These are phyloP conservation scores for Epicampocera succincta DNA, from an alignment of 2,888 invertebrate species.

Conservation along the genomic window DNA sequence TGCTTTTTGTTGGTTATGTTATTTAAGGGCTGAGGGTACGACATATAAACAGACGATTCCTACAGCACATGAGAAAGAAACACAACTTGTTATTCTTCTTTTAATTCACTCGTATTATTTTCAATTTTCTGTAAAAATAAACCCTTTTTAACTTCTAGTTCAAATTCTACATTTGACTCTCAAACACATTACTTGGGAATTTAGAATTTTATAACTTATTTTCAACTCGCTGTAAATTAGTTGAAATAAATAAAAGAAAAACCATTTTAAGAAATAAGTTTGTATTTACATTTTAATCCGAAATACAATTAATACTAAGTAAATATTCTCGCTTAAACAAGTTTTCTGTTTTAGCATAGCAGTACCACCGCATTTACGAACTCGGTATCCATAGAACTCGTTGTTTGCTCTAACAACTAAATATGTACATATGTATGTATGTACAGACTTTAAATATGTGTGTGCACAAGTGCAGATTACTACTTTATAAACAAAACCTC, in stretches of 20 bases:
- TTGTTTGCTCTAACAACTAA: conserved; percentile 12
- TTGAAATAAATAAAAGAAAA: conserved; percentile 44
- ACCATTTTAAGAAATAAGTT: conserved; percentile 56
- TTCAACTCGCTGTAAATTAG: conserved; percentile 41
- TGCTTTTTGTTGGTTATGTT: too few relatives aligned
- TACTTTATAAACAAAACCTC: conserved; percentile 36
- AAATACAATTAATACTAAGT: conserved; percentile 67
- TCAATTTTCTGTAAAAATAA: too few relatives aligned
- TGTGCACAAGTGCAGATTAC: too few relatives aligned
- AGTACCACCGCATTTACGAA: conserved; percentile 7
- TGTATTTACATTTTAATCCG: conserved; percentile 60
- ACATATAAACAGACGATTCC: too few relatives aligned
- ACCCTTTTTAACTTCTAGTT: too few relatives aligned
- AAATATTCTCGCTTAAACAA: conserved; percentile 47
- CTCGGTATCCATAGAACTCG: conserved; percentile 17
- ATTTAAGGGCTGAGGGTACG: too few relatives aligned
- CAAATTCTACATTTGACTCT: too few relatives aligned
- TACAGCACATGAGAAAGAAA: too few relatives aligned
- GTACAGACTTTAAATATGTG: too few relatives aligned
- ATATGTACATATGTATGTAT: conserved; percentile 20
- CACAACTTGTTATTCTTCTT: too few relatives aligned
- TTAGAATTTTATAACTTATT: conserved; percentile 5
- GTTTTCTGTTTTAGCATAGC: conserved; percentile 6
- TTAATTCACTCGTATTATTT: too few relatives aligned
- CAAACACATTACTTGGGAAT: too few relatives aligned